Base-by-base conservation (phyloP, 2,113 vertebrate species). In the Ploceus nigricollis region DNA sequence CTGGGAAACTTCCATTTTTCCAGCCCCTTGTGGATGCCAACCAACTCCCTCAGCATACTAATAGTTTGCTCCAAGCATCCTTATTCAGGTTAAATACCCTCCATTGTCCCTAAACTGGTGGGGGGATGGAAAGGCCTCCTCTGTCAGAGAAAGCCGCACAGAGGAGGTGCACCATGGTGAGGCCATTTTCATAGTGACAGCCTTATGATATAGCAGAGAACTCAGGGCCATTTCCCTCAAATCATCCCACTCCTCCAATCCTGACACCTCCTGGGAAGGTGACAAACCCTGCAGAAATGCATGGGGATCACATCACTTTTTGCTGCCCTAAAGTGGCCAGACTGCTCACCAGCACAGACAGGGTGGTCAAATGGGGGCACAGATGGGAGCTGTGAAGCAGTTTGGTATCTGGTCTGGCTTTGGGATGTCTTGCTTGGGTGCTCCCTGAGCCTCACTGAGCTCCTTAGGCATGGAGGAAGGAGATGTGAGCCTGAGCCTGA, bases 71-170 rank as follows among this genome's bases (percentile, higher is more conserved):
- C 47, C 57, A 63, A 91, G 87, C 81, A 58, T 81, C 33, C 0
- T 94, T 94, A 91, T 91, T 95, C 77, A 73, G 76, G 58, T 92
- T 92, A 94, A 92, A 91, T 83, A 64, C 87, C 57, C 87, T 89
- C 56, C 65, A 82, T 94, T 95, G 92, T 97, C 65, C 70, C 78
- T 82, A 51, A 87, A 73, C 56, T 79, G 50, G 33, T 75, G 44
- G 47, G 50, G 84, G 66, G 69, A 80, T 1, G 0, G 4, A 89
- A 86, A 65, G 54, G 58, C 71, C 87, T 88, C 69, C 25, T 75
- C 35, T 1, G 1, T 53, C 88, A 90, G 60, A 1, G 1, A 78
- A 78, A 58, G 56, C 6, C 0, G 0, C 28, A 18, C 56, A 35
- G 82, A 54, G 51, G 56, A 80, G 63, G 50, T 3, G 0, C 1